A percentile compares a stretch with the other conserved stretches of the same genome.
These are phyloP conservation scores for Aspiorhynchus laticeps DNA, from an alignment of 2,113 vertebrate species.

Conservation along the genomic window DNA sequence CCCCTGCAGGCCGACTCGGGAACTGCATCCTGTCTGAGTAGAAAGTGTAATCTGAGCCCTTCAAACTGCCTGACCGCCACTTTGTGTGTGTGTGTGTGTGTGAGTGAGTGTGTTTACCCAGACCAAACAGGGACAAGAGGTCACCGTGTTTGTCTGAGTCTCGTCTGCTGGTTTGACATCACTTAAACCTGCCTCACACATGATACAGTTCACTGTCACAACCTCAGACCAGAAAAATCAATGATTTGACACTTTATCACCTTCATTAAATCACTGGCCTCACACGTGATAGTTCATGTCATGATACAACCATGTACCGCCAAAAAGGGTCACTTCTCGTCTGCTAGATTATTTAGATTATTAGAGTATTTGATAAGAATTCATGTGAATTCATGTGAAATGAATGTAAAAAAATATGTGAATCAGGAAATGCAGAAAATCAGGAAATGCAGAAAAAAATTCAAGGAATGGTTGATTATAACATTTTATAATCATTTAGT, in stretches of 20 bases:
- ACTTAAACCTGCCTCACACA: conserved; percentile 17
- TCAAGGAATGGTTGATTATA: neutral
- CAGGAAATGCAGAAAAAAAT: neutral
- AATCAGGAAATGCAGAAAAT: neutral
- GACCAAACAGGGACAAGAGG: conserved; percentile 73
- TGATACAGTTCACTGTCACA: conserved; percentile 22
- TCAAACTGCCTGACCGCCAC: conserved; percentile 67
- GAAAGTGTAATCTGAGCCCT: conserved; percentile 66
- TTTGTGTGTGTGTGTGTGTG: neutral
- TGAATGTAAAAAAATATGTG: neutral
- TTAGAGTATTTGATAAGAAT: too few species aligned
- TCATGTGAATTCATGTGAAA: too few species aligned
- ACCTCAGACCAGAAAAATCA: conserved; percentile 16
- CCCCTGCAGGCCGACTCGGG: conserved; percentile 63
- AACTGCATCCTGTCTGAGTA: conserved; percentile 33
- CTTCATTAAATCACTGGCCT: neutral
- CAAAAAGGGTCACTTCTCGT: neutral
- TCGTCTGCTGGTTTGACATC: neutral
- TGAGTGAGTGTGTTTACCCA: conserved; percentile 51
- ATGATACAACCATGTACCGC: neutral
- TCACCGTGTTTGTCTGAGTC: conserved; percentile 41
- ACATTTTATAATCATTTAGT: neutral
- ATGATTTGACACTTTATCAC: conserved; percentile 15
- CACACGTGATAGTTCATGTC: neutral
- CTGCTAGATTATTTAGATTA: neutral